Conservation (phyloP, 2,113 vertebrate genomes). For the Rutilus rutilus region DNA sequence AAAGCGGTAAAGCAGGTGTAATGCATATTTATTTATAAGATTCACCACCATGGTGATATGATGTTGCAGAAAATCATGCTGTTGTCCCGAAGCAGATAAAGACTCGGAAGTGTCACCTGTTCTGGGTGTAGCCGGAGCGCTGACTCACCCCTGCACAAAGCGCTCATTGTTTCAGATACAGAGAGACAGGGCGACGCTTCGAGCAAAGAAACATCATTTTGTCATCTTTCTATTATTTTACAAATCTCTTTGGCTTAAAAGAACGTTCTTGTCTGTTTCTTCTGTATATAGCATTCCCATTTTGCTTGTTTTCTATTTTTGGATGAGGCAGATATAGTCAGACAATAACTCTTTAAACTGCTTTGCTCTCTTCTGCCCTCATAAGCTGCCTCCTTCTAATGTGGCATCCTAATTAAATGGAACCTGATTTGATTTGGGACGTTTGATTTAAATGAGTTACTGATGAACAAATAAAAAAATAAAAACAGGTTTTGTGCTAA, state of each 20-base stretch:
- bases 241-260: slow-evolving; percentile 8
- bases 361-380: neutral
- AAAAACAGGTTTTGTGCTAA: neutral
- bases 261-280: neutral
- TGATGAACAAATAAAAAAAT: too few relatives aligned
- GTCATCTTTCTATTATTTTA: slow-evolving; percentile 21
- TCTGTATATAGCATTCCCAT: neutral
- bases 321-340: neutral
- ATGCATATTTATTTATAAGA: neutral
- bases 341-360: neutral
- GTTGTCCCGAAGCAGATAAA: neutral
- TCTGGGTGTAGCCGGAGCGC: slow-evolving; percentile 56
- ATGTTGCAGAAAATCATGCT: neutral
- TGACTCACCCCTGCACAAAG: slow-evolving; percentile 71
- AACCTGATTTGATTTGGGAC: neutral
- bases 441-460: neutral
- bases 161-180: slow-evolving; percentile 61
- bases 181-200: slow-evolving; percentile 38
- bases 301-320: slow-evolving; percentile 3
- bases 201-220: neutral
- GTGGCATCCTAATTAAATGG: neutral
- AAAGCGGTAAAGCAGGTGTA: neutral
- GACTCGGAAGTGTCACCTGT: slow-evolving; percentile 39
- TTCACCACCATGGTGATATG: too few relatives aligned
- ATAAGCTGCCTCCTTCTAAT: neutral